Evolutionary conservation across 2,888 invertebrate species (phyloP).

Genomic region (Physocephala rufipes): DNA sequence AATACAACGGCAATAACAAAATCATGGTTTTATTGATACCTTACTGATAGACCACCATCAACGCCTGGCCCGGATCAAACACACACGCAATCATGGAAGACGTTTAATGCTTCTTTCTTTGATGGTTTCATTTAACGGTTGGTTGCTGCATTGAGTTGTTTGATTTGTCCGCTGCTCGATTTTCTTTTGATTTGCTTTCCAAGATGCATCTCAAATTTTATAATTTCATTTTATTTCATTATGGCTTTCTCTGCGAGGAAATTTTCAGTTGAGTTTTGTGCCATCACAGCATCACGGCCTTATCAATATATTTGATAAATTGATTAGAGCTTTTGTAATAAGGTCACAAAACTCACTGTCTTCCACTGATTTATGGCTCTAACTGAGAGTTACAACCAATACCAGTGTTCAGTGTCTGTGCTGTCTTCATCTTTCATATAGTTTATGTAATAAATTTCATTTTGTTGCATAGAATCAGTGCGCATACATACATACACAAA

Average conservation of each 20-base stretch:
- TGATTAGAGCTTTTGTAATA: conserved; percentile 7
- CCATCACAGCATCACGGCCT: too few relatives aligned
- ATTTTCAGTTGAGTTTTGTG: neutral
- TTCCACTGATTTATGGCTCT: conserved; percentile 31
- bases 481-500: too few relatives aligned
- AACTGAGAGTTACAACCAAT: neutral
- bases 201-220: conserved; percentile 8
- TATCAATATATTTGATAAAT: conserved; percentile 13
- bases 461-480: too few relatives aligned
- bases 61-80: conserved; percentile 10
- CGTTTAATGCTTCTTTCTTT: too few relatives aligned
- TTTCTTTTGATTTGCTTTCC: too few relatives aligned
- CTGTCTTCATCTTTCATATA: too few relatives aligned
- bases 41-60: conserved; percentile 30
- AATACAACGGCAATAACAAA: neutral
- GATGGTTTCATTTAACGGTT: neutral
- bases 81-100: too few relatives aligned
- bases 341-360: neutral
- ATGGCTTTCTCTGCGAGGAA: conserved; percentile 8
- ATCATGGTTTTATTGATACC: conserved; percentile 17
- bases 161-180: too few relatives aligned
- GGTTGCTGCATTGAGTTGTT: too few relatives aligned
- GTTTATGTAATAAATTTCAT: too few relatives aligned
- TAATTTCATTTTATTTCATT: neutral
- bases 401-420: neutral